Base-by-base conservation (phyloP, 35 echinoderm and acorn worm genomes). In the Apostichopus parvimensis region DNA sequence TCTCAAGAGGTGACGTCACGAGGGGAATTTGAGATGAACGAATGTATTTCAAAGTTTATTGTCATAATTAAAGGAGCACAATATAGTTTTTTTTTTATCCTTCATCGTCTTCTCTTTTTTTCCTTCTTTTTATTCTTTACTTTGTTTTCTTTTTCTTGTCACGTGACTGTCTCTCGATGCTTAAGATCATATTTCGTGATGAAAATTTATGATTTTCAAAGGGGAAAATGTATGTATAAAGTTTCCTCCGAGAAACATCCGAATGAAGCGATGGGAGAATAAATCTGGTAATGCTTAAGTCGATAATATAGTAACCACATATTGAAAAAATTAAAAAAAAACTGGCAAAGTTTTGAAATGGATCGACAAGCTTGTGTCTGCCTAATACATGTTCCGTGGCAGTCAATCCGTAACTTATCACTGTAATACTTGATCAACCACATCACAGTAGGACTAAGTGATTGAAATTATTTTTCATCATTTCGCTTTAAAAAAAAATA, bases 21-120 rank as follows among this genome's bases (percentile, higher is more conserved):
- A 55, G 56, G 52, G 79, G 56, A 82, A 82, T 57, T 56, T 55
- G 79, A 82, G 79, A 82, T 57, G 52, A 57, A 82, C 79, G 71
- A 73, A 73, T 73, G 71, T 73, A 73, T 73, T 73, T 73, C 20
- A 73, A 73, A 73, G 71, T 73, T 73, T 73, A 73, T 73, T 21
- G 71, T 73, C 71, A 73, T 73, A 73, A 73, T 73, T 73, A 73
- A 73, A 73, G 71, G 71, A 73, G 71, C n/a, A 73, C 71, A 73
- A 17, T 73, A 21, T 17, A 73, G 71, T 13, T 21, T 73, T 73
- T 17, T 17, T 73, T 73, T 73, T 73, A 17, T 73, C 71, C 14
- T 73, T 17, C 20, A 1, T 28, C 26, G 26, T 28, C 26, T 28
- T 28, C 26, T 28, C 26, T 28, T 28, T 28, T 28, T 28, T 28